Base-by-base conservation (phyloP, 2,113 vertebrate species). In the Melanerpes formicivorus region DNA sequence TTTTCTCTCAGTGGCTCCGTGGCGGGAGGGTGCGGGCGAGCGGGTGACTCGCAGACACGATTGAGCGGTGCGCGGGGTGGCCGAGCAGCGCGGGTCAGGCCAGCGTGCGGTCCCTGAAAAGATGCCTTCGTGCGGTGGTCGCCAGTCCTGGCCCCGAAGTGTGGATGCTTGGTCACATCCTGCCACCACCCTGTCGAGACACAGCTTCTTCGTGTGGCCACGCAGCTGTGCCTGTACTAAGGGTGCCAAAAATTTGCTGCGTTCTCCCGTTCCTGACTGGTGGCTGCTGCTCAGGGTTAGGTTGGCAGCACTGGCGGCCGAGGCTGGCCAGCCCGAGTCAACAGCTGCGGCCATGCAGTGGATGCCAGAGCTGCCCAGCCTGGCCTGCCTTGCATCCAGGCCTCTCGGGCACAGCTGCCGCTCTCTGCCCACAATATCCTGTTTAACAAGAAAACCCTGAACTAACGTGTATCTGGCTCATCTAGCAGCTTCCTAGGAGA, bases 331-430 rank as follows among this genome's bases (percentile, higher is more conserved):
- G 4, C 26, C 3, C 0, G 18, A 11, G 46, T 2, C 46, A 3
- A 3, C 18, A 11, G 42, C 67, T 25, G 63, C 44, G 16, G 59
- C 1, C 3, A 3, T 12, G 66, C 2, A 2, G 42, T 46, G 81
- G 3, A 25, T 44, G 81, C 46, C 23, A 2, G 11, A 9, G 60
- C 21, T 23, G 4, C 5, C 22, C 10, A 2, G 5, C 0, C 4
- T 5, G 17, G 19, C 32, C 32, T 8, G 29, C 44, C 63, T 37
- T 11, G 0, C 55, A 9, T 13, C 34, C 59, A 6, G 27, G 52
- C 85, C 54, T 22, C 8, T 5, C 55, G 3, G 48, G 2, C 44
- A 0, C 32, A 1, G 21, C 62, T 40, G 63, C 54, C 0, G 15
- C 79, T 10, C 10, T 6, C 72, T 62, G 52, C 73, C 65, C 77